Base-by-base conservation (phyloP, 2,888 invertebrate genomes). In the Aricia artaxerxes region DNA sequence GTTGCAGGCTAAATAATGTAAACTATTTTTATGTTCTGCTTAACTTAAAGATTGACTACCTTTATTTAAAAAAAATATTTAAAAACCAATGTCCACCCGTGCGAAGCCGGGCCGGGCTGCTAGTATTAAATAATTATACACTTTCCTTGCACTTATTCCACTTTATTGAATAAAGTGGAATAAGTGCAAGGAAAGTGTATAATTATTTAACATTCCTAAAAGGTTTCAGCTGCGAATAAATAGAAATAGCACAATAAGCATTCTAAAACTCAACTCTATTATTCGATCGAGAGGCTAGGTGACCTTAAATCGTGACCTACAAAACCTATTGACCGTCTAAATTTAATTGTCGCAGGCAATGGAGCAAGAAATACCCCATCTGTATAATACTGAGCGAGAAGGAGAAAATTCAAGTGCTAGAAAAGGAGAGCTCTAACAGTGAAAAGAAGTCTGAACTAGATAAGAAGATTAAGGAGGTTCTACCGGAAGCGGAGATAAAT, bases 321-420 rank as follows among this genome's bases (percentile, higher is more conserved):
- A 16, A 31, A 31, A 49, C 49, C n/a, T 78, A 78, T 72, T 72
- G 53, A 31, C 40, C 44, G 13, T 64, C 49, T 76, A 75, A 76
- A 49, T 44, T 38, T 13, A 24, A 77, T 81, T 81, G 38, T 61
- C 87, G 79, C 84, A 97, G 97, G 86, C 95, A 96, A 85, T 99
- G 98, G 98, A 98, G 97, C 90, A 98, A 98, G 90, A 98, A 98
- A 89, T 99, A 98, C 90, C 99, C 99, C 0, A 97, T 99, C 84
- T 97, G 97, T 88, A 93, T 98, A 76, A 93, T 95, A 49, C 88
- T 97, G 80, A 95, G 90, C 84, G 96, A 94, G 78, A 91, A 89
- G 77, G 93, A 93, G 79, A 94, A 90, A 82, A 92, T 95, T 57
- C 93, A 94, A 85, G 92, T 94, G 2, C 82, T 94, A 73, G 94